These are phyloP conservation scores for Sminthurides bifidus DNA, from an alignment of 1,140 invertebrate genomes.

Conservation along the genomic window DNA sequence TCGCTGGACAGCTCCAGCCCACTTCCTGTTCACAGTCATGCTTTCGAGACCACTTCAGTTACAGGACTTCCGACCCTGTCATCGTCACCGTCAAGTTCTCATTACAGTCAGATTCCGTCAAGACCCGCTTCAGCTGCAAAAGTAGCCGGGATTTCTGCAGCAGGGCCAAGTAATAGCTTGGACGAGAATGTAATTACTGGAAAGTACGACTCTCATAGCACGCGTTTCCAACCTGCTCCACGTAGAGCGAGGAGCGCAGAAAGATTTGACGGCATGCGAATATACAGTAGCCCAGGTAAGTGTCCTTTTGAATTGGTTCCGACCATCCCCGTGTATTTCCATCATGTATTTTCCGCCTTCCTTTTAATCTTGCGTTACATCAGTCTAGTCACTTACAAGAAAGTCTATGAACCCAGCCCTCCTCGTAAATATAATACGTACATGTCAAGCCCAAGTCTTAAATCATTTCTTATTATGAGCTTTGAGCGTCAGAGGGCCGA, in stretches of 20 bases:
- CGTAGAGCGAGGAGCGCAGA: conserved; percentile 32
- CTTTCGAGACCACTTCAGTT: conserved; percentile 14
- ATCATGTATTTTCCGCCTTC: too few species aligned
- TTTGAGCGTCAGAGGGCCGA: too few species aligned
- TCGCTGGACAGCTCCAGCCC: conserved; percentile 12
- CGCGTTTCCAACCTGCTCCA: conserved; percentile 23
- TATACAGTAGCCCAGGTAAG: conserved; percentile 22
- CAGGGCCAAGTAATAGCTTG: conserved; percentile 19
- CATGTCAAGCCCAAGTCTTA: too few species aligned
- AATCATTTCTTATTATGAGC: too few species aligned
- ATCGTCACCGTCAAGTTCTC: neutral
- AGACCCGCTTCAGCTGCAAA: neutral
- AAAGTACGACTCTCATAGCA: conserved; percentile 9
- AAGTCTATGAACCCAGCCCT: too few species aligned
- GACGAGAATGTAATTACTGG: conserved; percentile 21
- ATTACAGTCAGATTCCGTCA: neutral
- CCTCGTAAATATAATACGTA: too few species aligned
- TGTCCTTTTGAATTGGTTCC: neutral
- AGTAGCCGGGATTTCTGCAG: neutral
- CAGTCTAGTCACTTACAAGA: too few species aligned
- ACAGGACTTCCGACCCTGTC: neutral
- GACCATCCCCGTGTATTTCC: too few species aligned
- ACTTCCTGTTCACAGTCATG: conserved; percentile 9
- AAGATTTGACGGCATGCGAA: conserved; percentile 32
- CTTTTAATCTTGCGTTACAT: too few species aligned